Percentiles rank a stretch among this genome's conserved stretches.
These are phyloP conservation scores for Cryptocephalus moraei DNA, from an alignment of 2,888 invertebrate genomes.

Conservation along the genomic window DNA sequence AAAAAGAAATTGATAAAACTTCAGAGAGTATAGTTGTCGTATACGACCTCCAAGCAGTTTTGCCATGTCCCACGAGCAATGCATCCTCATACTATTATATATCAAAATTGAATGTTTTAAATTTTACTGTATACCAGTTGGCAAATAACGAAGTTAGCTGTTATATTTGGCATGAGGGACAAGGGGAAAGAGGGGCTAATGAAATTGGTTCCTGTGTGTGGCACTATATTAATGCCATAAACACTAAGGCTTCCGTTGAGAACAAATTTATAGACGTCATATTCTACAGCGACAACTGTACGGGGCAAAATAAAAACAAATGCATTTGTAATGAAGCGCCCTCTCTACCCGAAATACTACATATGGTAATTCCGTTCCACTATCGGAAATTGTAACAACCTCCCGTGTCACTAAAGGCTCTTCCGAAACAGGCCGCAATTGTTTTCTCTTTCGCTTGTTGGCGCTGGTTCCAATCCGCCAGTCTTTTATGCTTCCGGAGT, in stretches of 20 bases:
- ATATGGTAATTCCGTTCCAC: too few relatives aligned
- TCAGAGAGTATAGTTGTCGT: slow-evolving; percentile 1
- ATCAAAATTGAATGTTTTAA: slow-evolving; percentile 21
- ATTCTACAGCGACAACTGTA: slow-evolving; percentile 11
- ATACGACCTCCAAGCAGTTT: slow-evolving; percentile 18
- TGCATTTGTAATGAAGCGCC: too few relatives aligned
- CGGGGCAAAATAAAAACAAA: slow-evolving; percentile 10
- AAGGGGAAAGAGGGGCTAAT: slow-evolving; percentile 22
- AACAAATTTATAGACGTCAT: slow-evolving; percentile 4
- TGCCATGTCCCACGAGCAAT: slow-evolving; percentile 15
- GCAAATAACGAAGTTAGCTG: slow-evolving; percentile 17
- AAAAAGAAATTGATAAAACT: background rate
- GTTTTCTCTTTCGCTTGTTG: too few relatives aligned
- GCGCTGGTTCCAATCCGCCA: too few relatives aligned
- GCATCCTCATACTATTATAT: slow-evolving; percentile 19
- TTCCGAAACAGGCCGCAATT: too few relatives aligned
- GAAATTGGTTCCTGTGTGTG: slow-evolving; percentile 18
- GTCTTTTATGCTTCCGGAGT: too few relatives aligned
- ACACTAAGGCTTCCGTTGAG: slow-evolving; percentile 1
- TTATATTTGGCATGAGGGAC: slow-evolving; percentile 21
- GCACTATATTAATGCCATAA: slow-evolving; percentile 3
- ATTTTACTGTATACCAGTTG: slow-evolving; percentile 22
- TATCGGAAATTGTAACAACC: too few relatives aligned
- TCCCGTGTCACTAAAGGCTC: too few relatives aligned
- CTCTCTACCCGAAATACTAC: too few relatives aligned